Evolutionary conservation across 2,888 invertebrate genomes (phyloP), one percentile per base, ranked within the genome.

Genomic region (Caenorhabditis sp.): DNA sequence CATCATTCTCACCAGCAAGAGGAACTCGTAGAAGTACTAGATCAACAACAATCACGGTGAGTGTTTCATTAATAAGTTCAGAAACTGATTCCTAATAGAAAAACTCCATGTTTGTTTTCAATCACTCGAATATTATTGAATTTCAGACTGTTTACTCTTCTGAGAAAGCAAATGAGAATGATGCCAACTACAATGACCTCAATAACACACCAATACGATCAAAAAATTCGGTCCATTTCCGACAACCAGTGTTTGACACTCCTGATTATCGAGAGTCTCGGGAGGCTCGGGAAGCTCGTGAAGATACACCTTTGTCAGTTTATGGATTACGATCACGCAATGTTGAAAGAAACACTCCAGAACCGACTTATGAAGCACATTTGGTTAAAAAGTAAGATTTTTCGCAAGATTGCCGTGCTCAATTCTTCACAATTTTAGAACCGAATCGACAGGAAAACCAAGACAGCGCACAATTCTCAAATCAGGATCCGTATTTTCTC

Each of bases 1-100:
- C 66, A 2, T 70, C 70, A 14, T 25, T 59, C 2, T 70, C 70
- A 8, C 70, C 70, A 17, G 50, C 70, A 17, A 62, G 70, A 36
- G 26, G 25, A 1, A 21, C 21, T 5, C 17, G 50, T 7, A 27
- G 64, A 4, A 36, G 17, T 8, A 66, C 27, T 14, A 26, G 31
- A 26, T 21, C 54, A 23, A 54, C 59, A 12, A 27, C 56, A 43
- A 20, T 20, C 1, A 60, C 60, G 20, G 56, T 62, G 56, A 56
- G 25, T 56, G 31, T 7, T 7, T 31, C 31, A 7, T 10, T 31
- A 7, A 10, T 10, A 31, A 4, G 10, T 31, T 31, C 31, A 31
- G 31, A 7, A 31, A 7, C 31, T n/a, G n/a, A n/a, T n/a, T n/a
- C n/a, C n/a, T n/a, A n/a, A n/a, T n/a, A n/a, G n/a, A n/a, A n/a